A percentile compares a stretch with the other conserved stretches of the same genome.
Evolutionary conservation across 1,140 invertebrate genomes (phyloP).

Genomic region (Pseudobourletiella spinata): DNA sequence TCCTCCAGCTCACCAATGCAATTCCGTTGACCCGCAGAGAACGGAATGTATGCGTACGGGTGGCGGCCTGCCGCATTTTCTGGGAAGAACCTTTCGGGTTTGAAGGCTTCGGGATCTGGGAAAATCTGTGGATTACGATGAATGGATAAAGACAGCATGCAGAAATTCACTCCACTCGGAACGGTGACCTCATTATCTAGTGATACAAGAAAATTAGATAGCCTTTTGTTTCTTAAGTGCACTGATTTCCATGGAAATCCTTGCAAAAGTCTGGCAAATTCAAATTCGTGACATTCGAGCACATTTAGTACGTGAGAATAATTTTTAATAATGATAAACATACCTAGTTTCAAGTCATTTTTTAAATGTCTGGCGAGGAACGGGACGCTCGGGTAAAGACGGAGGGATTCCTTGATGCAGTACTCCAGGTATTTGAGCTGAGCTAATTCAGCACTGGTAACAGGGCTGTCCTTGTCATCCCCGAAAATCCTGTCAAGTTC

Average conservation of each 20-base stretch:
- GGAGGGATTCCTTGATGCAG: too few species aligned
- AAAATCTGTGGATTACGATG: constrained; percentile 58
- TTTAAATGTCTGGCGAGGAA: constrained; percentile 63
- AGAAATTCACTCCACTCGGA: background rate
- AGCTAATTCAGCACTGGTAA: constrained; percentile 46
- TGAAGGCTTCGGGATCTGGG: constrained; percentile 49
- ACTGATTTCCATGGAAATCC: too few species aligned
- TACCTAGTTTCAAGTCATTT: constrained; percentile 15
- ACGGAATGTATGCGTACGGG: constrained; percentile 46
- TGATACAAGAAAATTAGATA: too few species aligned
- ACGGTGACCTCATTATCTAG: background rate
- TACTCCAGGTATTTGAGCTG: constrained; percentile 43
- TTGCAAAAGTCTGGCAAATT: too few species aligned
- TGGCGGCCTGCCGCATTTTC: constrained; percentile 42
- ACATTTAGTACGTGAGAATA: too few species aligned
- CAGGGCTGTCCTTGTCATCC: constrained; percentile 36
- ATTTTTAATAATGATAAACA: too few species aligned
- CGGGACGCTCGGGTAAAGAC: constrained; percentile 50
- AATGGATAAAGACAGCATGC: constrained; percentile 41
- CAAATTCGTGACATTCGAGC: too few species aligned
- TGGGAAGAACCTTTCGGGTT: constrained; percentile 45
- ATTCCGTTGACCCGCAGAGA: too few species aligned
- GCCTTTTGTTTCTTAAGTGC: too few species aligned
- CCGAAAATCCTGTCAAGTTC: too few species aligned
- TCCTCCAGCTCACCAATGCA: too few species aligned